Evolutionary conservation across 2,113 vertebrate species (phyloP).

Genomic region (Tragelaphus strepsiceros): DNA sequence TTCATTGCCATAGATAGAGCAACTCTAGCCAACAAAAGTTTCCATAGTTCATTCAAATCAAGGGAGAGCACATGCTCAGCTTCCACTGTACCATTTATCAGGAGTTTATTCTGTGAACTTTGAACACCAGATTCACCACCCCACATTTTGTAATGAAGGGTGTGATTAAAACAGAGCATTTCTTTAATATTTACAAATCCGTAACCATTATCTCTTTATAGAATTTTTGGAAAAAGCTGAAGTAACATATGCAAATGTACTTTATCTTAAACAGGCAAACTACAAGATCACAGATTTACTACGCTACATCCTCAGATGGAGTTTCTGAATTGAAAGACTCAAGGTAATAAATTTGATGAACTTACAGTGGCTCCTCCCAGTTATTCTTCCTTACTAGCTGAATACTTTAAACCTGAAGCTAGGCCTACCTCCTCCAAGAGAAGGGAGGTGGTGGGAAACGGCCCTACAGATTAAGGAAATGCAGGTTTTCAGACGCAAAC

Average conservation of each 20-base stretch:
- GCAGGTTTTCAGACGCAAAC: background rate
- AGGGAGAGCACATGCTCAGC: background rate
- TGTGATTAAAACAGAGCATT: background rate
- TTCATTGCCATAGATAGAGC: conserved; percentile 14
- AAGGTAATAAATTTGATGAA: background rate
- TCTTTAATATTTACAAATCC: conserved; percentile 1
- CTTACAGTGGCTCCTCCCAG: background rate
- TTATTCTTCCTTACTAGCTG: background rate
- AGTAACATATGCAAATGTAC: background rate
- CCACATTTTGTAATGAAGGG: background rate
- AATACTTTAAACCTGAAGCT: conserved; percentile 34
- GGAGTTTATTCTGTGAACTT: background rate
- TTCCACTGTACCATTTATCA: background rate
- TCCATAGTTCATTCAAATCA: conserved; percentile 25
- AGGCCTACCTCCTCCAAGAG: background rate
- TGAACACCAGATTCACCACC: background rate
- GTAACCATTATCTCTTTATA: background rate
- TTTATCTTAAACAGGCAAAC: background rate
- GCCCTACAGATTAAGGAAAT: background rate
- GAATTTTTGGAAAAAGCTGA: background rate
- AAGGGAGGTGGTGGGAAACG: background rate
- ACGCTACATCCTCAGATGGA: background rate
- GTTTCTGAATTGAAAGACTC: background rate
- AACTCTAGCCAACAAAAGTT: background rate
- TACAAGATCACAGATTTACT: background rate